Evolutionary conservation across 2,797 vertebrate species (phyloP), one percentile per base, ranked within the genome.

Genomic region (Rhyacichthys aspro): DNA sequence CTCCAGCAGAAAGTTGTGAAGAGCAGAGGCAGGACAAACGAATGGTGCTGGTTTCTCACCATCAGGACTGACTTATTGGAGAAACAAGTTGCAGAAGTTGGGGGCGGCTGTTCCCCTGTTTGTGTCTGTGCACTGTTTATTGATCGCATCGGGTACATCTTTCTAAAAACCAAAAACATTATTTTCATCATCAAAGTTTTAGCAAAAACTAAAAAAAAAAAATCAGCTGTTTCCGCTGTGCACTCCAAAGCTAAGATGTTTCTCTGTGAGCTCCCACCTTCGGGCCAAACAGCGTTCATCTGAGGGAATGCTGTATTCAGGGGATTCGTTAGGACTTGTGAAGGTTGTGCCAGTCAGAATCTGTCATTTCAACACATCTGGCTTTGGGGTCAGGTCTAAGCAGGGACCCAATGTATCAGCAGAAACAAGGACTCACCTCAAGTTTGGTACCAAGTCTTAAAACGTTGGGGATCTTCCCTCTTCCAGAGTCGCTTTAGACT

Each of bases 381-480:
- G 72, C 78, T 84, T 63, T 62, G 54, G 64, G 71, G 66, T 42
- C 41, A 45, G 70, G 65, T 75, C 64, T 63, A 28, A 61, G 72
- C 63, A 47, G 43, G n/a, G 59, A 79, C 72, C 63, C 62, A 11
- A 41, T 41, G 39, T 58, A 74, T 82, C 80, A 66, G 78, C 81
- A 83, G 79, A 74, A 76, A 82, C 65, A 55, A 70, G 64, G 71
- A 82, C 67, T 66, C 76, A 74, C 72, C 82, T 86, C 70, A 82
- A 69, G 79, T 89, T 85, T 43, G 83, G 89, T 91, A 90, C 90
- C 59, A 86, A 87, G 89, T 91, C 90, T 91, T 91, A 91, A 86
- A 76, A 64, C 68, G 17, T 78, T 17, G 44, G 73, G 76, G 71
- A 71, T 60, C 76, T 18, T 46, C 76, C 73, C 79, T 86, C 82